A percentile compares a stretch with the other conserved stretches of the same genome.
phyloP scores from a whole-genome alignment of 2,888 invertebrate genomes.

The Calliphora vomitoria region DNA sequence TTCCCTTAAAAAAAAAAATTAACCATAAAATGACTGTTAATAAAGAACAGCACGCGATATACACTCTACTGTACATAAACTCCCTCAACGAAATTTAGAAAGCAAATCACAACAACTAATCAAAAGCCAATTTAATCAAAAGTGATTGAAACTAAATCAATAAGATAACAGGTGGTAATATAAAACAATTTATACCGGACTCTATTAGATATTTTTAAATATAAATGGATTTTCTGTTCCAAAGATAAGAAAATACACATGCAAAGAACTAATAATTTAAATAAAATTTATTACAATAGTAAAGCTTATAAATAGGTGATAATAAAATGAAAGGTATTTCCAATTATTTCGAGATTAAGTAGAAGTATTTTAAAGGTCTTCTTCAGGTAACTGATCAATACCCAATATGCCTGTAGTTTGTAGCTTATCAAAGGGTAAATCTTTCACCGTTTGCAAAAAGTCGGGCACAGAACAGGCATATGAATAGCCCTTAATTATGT shows the following conservation, averaged over 20 bases:
- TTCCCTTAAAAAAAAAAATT: background rate
- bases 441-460: constrained; percentile 77
- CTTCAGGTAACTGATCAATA: background rate
- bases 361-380: background rate
- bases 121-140: background rate
- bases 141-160: constrained; percentile 2
- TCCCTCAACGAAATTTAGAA: background rate
- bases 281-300: constrained; percentile 6
- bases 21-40: background rate
- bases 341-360: background rate
- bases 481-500: constrained; percentile 79
- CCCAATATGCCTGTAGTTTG: constrained; percentile 69
- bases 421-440: constrained; percentile 78
- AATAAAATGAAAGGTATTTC: background rate
- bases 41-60: constrained; percentile 11
- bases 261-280: constrained; percentile 9
- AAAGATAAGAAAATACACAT: background rate
- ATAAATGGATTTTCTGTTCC: background rate
- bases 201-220: background rate
- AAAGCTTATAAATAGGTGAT: background rate
- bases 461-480: constrained; percentile 80
- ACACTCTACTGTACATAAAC: background rate
- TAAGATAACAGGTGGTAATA: background rate
- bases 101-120: background rate
- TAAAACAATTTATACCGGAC: background rate